A percentile compares a stretch with the other conserved stretches of the same genome.
Evolutionary conservation across 2,888 invertebrate species (phyloP).

Genomic region (Mesorhabditis spiculigera): DNA sequence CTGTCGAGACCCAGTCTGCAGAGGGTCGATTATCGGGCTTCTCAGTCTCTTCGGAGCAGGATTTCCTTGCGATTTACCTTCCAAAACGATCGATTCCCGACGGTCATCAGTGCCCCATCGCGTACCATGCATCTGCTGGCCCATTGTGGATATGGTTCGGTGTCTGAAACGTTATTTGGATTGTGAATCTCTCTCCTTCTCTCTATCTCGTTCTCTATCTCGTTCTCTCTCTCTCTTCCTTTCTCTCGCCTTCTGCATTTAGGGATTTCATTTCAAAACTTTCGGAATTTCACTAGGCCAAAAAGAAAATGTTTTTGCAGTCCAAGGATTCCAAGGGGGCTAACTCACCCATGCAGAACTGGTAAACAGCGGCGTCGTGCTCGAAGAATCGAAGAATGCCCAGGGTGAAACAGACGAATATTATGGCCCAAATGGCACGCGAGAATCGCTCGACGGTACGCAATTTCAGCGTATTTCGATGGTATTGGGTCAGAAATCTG

Average conservation of each 20-base stretch:
- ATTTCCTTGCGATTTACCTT: slow-evolving; percentile 32
- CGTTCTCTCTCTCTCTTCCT: too few species aligned
- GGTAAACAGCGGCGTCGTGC: slow-evolving; percentile 54
- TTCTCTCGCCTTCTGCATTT: too few species aligned
- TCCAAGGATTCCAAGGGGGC: too few species aligned
- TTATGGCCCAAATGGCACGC: slow-evolving; percentile 55
- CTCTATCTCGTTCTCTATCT: too few species aligned
- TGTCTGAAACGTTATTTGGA: too few species aligned
- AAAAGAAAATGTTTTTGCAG: too few species aligned
- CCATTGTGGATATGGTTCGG: slow-evolving; percentile 55
- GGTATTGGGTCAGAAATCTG: slow-evolving; percentile 56
- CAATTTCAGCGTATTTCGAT: slow-evolving; percentile 53
- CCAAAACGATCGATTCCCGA: slow-evolving; percentile 53
- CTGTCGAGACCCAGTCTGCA: too few species aligned
- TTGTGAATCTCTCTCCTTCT: too few species aligned
- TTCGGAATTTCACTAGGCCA: too few species aligned
- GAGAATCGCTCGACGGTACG: slow-evolving; percentile 55
- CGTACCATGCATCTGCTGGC: slow-evolving; percentile 53
- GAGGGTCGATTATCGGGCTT: too few species aligned
- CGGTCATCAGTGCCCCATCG: slow-evolving; percentile 51
- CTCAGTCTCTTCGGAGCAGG: too few species aligned
- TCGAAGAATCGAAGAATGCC: slow-evolving; percentile 54
- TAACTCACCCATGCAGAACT: slow-evolving; percentile 53
- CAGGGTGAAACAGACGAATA: slow-evolving; percentile 50
- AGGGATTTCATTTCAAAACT: too few species aligned